Percentiles rank a stretch among this genome's conserved stretches.
Conservation (phyloP, 2,888 invertebrate genomes). For the Spisula solida region DNA sequence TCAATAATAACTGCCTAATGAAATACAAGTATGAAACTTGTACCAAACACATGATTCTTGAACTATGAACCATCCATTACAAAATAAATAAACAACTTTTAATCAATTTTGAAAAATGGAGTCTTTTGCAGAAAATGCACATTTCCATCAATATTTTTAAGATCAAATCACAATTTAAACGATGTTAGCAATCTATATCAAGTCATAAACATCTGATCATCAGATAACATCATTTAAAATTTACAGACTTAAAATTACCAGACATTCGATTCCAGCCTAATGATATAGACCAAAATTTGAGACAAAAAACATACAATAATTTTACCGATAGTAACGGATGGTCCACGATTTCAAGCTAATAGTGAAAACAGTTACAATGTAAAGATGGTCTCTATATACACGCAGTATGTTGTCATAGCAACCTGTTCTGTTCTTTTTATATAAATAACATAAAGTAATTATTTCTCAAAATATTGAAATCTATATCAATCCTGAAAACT, state of each 20-base stretch:
- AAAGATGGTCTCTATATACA: slow-evolving; percentile 23
- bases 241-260: neutral
- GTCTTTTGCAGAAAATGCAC: too few species aligned
- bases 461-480: too few species aligned
- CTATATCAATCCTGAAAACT: too few species aligned
- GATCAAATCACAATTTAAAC: neutral
- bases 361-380: slow-evolving; percentile 23
- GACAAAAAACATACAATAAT: neutral
- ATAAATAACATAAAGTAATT: too few species aligned
- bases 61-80: neutral
- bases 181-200: too few species aligned
- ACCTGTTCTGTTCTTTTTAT: neutral
- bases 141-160: neutral
- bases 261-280: neutral
- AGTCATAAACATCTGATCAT: too few species aligned
- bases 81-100: neutral
- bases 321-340: slow-evolving; percentile 12
- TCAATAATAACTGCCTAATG: neutral
- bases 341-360: slow-evolving; percentile 1
- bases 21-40: neutral
- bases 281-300: neutral
- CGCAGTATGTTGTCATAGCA: neutral
- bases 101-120: too few species aligned
- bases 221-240: neutral
- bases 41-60: neutral